Conservation (phyloP, 2,797 vertebrate species). For the Sebastes aleutianus region DNA sequence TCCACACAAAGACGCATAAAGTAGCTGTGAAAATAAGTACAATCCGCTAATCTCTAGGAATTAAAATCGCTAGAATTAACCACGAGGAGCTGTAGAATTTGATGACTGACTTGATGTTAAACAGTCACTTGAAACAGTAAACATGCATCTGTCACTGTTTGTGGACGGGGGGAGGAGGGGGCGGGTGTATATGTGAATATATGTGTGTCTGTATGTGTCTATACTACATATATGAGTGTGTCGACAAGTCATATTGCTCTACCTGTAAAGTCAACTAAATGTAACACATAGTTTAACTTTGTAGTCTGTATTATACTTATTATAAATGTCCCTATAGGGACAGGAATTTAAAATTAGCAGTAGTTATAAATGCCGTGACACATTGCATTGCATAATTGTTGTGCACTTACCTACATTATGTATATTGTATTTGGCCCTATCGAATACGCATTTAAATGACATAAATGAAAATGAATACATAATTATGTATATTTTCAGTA, state of each 20-base stretch:
- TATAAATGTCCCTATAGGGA: neutral
- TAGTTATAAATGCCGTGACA: neutral
- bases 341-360: neutral
- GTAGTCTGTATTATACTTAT: neutral
- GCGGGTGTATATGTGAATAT: neutral
- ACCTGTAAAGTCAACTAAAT: neutral
- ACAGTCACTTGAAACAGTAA: neutral
- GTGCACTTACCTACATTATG: neutral
- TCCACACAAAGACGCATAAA: conserved; percentile 76
- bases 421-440: neutral
- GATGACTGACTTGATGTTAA: neutral
- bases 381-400: neutral
- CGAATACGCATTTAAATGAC: neutral
- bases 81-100: conserved; percentile 7
- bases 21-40: conserved; percentile 66
- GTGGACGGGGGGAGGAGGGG: too few relatives aligned
- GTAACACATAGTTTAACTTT: neutral
- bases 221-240: neutral
- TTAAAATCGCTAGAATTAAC: conserved; percentile 55
- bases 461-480: neutral
- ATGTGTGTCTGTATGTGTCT: neutral
- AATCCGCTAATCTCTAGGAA: conserved; percentile 69
- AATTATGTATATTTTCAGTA: neutral
- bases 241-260: neutral
- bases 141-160: neutral